These are phyloP conservation scores for Epinotia nisella DNA, from an alignment of 2,888 invertebrate species.

Conservation along the genomic window DNA sequence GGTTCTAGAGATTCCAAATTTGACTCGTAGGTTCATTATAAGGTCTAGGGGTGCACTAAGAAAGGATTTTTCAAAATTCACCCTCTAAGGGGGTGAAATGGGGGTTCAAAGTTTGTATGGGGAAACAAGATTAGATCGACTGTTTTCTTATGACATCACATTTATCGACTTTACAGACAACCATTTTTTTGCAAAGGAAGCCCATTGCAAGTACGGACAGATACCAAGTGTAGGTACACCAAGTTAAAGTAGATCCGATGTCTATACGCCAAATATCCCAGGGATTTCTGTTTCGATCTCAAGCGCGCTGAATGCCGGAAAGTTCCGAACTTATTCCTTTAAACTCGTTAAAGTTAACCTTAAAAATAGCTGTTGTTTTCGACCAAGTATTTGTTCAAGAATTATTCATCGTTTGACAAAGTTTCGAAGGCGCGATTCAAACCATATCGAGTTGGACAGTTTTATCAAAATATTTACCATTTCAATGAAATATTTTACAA, in stretches of 20 bases:
- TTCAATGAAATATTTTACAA: slow-evolving; percentile 7
- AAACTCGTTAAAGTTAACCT: slow-evolving; percentile 18
- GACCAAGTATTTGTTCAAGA: slow-evolving; percentile 17
- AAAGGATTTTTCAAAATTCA: no score
- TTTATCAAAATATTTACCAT: slow-evolving; percentile 24
- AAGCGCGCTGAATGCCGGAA: slow-evolving; percentile 1
- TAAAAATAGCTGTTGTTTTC: slow-evolving; percentile 32
- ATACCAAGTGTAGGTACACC: not conserved
- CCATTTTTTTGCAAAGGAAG: no score
- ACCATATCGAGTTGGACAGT: slow-evolving; percentile 28
- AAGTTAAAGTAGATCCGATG: not conserved
- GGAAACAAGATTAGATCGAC: no score
- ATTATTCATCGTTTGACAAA: slow-evolving; percentile 33
- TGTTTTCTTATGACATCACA: no score
- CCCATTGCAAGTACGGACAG: not conserved
- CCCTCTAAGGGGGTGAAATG: no score
- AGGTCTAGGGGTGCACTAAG: no score
- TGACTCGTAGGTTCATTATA: no score
- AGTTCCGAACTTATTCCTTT: slow-evolving; percentile 15
- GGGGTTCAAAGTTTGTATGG: no score
- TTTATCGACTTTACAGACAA: no score
- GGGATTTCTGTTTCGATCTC: slow-evolving; percentile 4
- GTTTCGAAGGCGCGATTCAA: slow-evolving; percentile 14
- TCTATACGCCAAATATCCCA: not conserved
- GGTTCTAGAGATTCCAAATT: no score